phyloP scores from a whole-genome alignment of 2,797 vertebrate species.

The Botia kubotai region DNA sequence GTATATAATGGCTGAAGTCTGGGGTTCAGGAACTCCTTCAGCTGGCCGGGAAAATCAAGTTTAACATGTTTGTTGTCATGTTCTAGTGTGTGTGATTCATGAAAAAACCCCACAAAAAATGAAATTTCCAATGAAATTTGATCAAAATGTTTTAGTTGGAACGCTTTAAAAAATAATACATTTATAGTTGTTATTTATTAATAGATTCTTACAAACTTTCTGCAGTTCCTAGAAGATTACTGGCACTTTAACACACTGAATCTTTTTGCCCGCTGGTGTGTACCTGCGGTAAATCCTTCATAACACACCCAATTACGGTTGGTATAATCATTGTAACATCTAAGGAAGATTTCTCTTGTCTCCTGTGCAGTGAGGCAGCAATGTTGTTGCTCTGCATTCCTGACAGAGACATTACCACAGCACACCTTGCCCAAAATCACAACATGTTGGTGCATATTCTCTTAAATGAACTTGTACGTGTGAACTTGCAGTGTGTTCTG shows the following conservation, averaged over 20 bases:
- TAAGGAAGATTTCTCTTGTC: neutral
- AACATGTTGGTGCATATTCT: too few species aligned
- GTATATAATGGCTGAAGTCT: neutral
- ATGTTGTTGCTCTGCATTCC: conserved; percentile 22
- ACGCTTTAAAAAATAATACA: too few species aligned
- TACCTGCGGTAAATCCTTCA: neutral
- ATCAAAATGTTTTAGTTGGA: too few species aligned
- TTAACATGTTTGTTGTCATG: conserved; percentile 32
- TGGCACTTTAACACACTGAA: neutral
- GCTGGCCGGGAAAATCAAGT: conserved; percentile 45
- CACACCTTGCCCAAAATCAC: neutral
- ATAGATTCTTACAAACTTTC: neutral
- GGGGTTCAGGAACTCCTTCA: neutral
- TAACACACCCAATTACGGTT: neutral
- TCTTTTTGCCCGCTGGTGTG: conserved; percentile 31
- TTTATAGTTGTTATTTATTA: neutral
- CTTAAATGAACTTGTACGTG: neutral
- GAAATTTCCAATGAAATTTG: too few species aligned
- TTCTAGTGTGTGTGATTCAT: neutral
- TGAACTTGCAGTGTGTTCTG: neutral
- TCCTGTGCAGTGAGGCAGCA: neutral
- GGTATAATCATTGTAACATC: neutral
- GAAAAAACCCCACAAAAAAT: too few species aligned
- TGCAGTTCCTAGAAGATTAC: neutral
- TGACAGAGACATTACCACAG: neutral